Conservation (phyloP, 2,797 vertebrate genomes). For the Clarias laeviceps region DNA sequence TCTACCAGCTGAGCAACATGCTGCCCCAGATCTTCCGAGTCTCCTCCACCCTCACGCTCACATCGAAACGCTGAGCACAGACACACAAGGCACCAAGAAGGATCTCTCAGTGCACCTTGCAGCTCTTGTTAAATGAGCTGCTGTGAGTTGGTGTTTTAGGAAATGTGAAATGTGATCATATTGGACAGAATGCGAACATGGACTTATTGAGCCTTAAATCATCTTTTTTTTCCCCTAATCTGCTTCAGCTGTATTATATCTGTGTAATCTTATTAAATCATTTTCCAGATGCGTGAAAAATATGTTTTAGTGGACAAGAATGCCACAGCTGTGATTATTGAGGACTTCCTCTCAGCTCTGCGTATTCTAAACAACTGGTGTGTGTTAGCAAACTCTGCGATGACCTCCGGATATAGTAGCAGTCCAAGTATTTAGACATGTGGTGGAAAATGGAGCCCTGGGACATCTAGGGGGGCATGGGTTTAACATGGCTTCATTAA, state of each 20-base stretch:
- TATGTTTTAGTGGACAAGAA: background rate
- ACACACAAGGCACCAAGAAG: background rate
- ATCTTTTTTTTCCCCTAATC: background rate
- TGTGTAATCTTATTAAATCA: background rate
- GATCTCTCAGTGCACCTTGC: constrained; percentile 27
- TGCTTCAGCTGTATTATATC: background rate
- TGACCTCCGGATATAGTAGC: background rate
- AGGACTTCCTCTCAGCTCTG: background rate
- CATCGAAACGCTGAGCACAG: constrained; percentile 85
- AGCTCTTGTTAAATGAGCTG: background rate
- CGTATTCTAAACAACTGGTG: background rate
- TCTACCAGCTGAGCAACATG: constrained; percentile 98
- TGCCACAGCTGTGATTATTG: background rate
- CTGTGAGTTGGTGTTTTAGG: background rate
- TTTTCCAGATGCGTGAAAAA: background rate
- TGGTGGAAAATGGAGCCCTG: background rate
- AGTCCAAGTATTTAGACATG: background rate
- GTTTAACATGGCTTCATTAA: background rate
- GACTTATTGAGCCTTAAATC: background rate
- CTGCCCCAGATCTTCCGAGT: constrained; percentile 98
- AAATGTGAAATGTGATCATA: background rate
- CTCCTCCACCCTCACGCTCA: constrained; percentile 92
- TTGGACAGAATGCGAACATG: background rate
- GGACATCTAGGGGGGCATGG: no score
- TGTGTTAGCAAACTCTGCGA: background rate